Evolutionary conservation across 2,113 vertebrate species (phyloP), one percentile per base, ranked within the genome.

Genomic region (Platichthys stellatus): DNA sequence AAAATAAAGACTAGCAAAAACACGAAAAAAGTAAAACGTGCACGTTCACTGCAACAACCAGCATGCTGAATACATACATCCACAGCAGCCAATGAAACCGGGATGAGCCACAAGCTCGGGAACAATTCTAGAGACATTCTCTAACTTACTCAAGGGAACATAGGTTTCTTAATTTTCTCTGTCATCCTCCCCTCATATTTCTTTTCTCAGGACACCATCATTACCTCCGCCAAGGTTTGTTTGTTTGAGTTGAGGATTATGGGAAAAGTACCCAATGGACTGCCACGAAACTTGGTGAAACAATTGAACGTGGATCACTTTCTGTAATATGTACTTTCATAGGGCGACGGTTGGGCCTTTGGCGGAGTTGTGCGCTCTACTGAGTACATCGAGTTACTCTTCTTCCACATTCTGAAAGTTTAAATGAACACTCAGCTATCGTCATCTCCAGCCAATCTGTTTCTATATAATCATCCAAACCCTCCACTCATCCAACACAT

Each of bases 41-140:
- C 26, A 26, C 23, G 73, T 58, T 76, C 74, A 78, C 63, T 15
- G 38, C 73, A 76, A 76, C 74, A 79, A 81, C 53, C 72, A 76
- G 72, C 76, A 88, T 86, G 84, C 81, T 77, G 72, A 70, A 76
- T 80, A 74, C 28, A 9, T 38, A 80, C 72, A 69, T 54, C 40
- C 72, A 85, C 74, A 60, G 51, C 69, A 88, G 38, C 80, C 53
- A 57, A 7, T 2, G 4, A 69, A 49, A 75, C 24, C 17, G 51
- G 53, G 35, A 61, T 28, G 18, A 56, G 65, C 40, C 53, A 60
- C 45, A 45, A 74, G 53, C 38, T 67, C 17, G 35, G 56, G 60
- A 71, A 71, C 57, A 43, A 57, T 62, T 40, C 40, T 69, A 54
- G 1, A 67, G 49, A 18, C 5, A 23, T 20, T 54, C 38, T 82